Evolutionary conservation across 2,797 vertebrate species (phyloP).

Genomic region (Hippoglossus hippoglossus): DNA sequence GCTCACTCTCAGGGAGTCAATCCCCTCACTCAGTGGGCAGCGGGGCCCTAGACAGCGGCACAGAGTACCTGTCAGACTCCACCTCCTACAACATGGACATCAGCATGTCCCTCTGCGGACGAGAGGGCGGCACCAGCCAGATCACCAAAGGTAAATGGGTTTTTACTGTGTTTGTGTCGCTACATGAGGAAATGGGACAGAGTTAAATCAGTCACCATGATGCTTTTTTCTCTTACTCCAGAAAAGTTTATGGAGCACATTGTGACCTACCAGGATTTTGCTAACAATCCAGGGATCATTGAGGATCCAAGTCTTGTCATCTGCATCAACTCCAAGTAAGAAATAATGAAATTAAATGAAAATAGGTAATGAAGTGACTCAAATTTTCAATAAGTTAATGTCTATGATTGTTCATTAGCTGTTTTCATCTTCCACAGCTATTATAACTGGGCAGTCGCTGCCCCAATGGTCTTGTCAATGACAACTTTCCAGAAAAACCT

Average conservation of each 20-base stretch:
- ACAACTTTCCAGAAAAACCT: constrained; percentile 93
- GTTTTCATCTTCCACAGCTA: constrained; percentile 80
- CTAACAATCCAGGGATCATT: constrained; percentile 90
- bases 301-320: constrained; percentile 94
- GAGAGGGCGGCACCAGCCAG: constrained; percentile 84
- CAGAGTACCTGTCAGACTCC: constrained; percentile 78
- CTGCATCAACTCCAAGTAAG: constrained; percentile 92
- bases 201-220: too few species aligned
- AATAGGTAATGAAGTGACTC: not conserved
- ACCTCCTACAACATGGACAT: constrained; percentile 74
- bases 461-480: constrained; percentile 93
- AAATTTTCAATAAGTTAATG: not conserved
- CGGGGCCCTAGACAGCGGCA: constrained; percentile 77
- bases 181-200: not conserved
- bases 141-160: constrained; percentile 82
- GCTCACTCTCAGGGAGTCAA: constrained; percentile 75
- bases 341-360: not conserved
- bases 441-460: constrained; percentile 97
- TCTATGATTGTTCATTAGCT: constrained; percentile 1
- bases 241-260: constrained; percentile 91
- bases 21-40: constrained; percentile 78
- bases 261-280: constrained; percentile 91
- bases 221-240: constrained; percentile 54
- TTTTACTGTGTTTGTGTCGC: not conserved
- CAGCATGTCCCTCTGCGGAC: constrained; percentile 92